These are phyloP conservation scores for Lacanobia wlatinum DNA, from an alignment of 2,888 invertebrate species.

Conservation along the genomic window DNA sequence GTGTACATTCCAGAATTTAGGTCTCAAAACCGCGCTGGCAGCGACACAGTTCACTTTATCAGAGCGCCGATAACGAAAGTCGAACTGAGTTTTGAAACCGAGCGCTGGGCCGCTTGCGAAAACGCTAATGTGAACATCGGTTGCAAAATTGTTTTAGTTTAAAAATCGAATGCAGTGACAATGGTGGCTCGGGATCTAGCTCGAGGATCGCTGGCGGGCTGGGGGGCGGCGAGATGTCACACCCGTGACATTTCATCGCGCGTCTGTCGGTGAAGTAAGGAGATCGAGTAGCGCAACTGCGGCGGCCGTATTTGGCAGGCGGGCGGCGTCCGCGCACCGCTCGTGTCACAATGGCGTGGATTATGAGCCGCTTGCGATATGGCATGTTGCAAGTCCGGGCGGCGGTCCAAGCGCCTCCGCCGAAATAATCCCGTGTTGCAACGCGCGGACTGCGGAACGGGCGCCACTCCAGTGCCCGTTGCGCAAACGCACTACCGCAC, in stretches of 20 bases:
- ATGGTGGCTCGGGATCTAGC: slow-evolving; percentile 68
- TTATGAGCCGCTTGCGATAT: slow-evolving; percentile 90
- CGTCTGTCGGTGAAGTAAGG: slow-evolving; percentile 75
- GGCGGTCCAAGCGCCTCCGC: slow-evolving; percentile 88
- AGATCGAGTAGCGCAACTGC: slow-evolving; percentile 83
- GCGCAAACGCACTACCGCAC: slow-evolving; percentile 82
- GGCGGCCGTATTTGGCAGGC: slow-evolving; percentile 86
- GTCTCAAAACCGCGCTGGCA: slow-evolving; percentile 86
- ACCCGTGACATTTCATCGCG: slow-evolving; percentile 71
- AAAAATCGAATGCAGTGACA: slow-evolving; percentile 85
- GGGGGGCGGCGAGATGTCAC: slow-evolving; percentile 64
- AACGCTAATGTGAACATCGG: slow-evolving; percentile 91
- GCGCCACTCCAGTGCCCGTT: slow-evolving; percentile 87
- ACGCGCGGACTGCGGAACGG: slow-evolving; percentile 88
- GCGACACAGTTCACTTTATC: slow-evolving; percentile 88
- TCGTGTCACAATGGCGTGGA: slow-evolving; percentile 88
- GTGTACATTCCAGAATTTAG: slow-evolving; percentile 80
- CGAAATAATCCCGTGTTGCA: slow-evolving; percentile 90
- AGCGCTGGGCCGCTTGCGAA: slow-evolving; percentile 90
- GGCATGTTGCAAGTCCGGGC: slow-evolving; percentile 90
- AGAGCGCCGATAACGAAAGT: slow-evolving; percentile 89
- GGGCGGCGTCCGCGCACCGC: slow-evolving; percentile 77
- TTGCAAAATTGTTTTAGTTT: slow-evolving; percentile 91
- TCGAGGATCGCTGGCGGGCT: slow-evolving; percentile 60
- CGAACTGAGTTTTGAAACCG: slow-evolving; percentile 89